Base-by-base conservation (phyloP, 2,888 invertebrate genomes). In the Dermolepida albohirtum region DNA sequence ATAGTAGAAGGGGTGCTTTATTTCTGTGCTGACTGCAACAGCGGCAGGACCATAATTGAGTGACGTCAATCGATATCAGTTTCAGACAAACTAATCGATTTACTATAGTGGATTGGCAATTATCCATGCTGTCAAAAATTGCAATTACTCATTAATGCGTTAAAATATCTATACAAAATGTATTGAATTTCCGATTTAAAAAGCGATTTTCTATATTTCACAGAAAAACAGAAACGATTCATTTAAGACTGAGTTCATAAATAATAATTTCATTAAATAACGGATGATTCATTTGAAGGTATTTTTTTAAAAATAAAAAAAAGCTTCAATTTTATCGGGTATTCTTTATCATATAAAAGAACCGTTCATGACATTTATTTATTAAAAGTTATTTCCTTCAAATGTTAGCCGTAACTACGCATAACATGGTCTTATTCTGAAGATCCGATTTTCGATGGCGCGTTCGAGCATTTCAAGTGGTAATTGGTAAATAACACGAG, bases 101-200 rank as follows among this genome's bases (percentile, higher is more conserved):
- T 78, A 76, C 76, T 72, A 77, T 76, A 75, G 73, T 72, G 74
- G 74, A 78, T 77, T 78, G 75, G 70, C 77, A 78, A 79, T 79
- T 79, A 78, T 76, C 76, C 76, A 75, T 71, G 73, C 74, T 76
- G 77, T 77, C 77, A 77, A 71, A 51, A 41, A 50, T 54, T 59
- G 22, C 50, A 7, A 64, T 16, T 43, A 40, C 10, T 43, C 17
- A 27, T 27, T 44, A 57, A 16, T 29, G 16, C 16, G 44, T 44
- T 44, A 34, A 44, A 59, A 47, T 17, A 59, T 49, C 5, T 29
- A 29, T 5, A 34, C 34, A 1, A 4, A 22, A 22, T 22, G 4
- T 22, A 22, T 22, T 22, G 22, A 4, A 22, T 22, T 22, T 4
- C 22, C 4, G 22, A 2, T 22, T 12, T 47, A 47, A 8, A 59